Evolutionary conservation across 2,888 invertebrate species (phyloP).

Genomic region (Synanthedon formicaeformis): DNA sequence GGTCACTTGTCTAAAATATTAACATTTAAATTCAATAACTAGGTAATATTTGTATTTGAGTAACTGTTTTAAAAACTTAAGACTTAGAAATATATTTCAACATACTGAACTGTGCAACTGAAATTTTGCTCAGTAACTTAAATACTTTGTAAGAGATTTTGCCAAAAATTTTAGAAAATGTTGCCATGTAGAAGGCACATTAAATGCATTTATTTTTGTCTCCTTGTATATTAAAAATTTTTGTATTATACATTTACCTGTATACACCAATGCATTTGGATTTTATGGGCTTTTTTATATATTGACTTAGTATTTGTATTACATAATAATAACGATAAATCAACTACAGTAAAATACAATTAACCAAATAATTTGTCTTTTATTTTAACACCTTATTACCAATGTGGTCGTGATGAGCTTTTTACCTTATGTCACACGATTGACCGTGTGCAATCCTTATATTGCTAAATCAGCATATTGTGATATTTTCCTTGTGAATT

Average conservation of each 20-base stretch:
- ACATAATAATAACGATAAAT: conserved; percentile 40
- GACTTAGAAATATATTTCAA: conserved; percentile 1
- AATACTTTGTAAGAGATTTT: conserved; percentile 15
- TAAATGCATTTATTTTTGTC: conserved; percentile 60
- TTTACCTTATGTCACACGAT: neutral
- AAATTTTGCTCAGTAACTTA: conserved; percentile 11
- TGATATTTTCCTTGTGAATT: too few relatives aligned
- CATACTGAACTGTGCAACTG: conserved; percentile 38
- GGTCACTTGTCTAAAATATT: too few relatives aligned
- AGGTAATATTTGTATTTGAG: too few relatives aligned
- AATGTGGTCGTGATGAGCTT: neutral
- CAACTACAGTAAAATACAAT: conserved; percentile 40
- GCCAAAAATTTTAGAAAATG: conserved; percentile 44
- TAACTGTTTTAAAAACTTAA: too few relatives aligned
- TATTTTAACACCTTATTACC: too few relatives aligned
- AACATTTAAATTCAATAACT: too few relatives aligned
- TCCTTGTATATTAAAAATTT: conserved; percentile 32
- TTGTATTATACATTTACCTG: conserved; percentile 37
- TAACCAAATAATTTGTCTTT: conserved; percentile 27
- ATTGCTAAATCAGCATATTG: too few relatives aligned
- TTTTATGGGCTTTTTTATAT: conserved; percentile 38
- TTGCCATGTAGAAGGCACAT: conserved; percentile 54
- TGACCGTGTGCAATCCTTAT: too few relatives aligned
- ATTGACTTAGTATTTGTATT: conserved; percentile 49
- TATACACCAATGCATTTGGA: conserved; percentile 34